phyloP scores from a whole-genome alignment of 2,888 invertebrate genomes.

The Xestia ashworthii region DNA sequence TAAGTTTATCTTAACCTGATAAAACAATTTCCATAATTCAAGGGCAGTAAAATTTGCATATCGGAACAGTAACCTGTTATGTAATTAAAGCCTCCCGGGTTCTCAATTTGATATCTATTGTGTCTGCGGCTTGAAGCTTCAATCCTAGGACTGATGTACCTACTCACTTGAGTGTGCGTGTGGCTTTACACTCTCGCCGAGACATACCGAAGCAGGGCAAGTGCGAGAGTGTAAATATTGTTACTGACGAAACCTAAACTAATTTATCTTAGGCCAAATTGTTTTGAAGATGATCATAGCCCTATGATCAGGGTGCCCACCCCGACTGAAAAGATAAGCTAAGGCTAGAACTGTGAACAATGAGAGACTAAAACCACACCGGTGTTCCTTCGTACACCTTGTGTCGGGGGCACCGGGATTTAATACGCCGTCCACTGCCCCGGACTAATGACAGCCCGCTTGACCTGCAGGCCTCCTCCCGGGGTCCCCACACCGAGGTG shows the following conservation, averaged over 20 bases:
- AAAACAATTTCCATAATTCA: conserved; percentile 51
- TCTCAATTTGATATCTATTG: conserved; percentile 56
- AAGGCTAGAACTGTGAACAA: too few relatives aligned
- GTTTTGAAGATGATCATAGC: neutral
- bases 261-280: neutral
- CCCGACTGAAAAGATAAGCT: neutral
- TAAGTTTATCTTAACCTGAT: conserved; percentile 30
- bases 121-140: conserved; percentile 39
- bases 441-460: neutral
- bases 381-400: too few relatives aligned
- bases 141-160: conserved; percentile 29
- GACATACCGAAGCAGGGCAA: neutral
- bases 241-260: neutral
- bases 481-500: neutral
- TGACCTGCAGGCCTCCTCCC: neutral
- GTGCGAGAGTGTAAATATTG: neutral
- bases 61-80: conserved; percentile 46
- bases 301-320: too few relatives aligned
- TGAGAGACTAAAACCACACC: too few relatives aligned
- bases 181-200: neutral
- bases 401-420: too few relatives aligned
- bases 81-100: conserved; percentile 49
- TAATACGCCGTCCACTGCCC: too few relatives aligned
- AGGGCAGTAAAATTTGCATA: conserved; percentile 51
- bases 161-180: conserved; percentile 29